Percentiles rank a stretch among this genome's conserved stretches.
These are phyloP conservation scores for Mohoua ochrocephala DNA, from an alignment of 2,113 vertebrate species.

Conservation along the genomic window DNA sequence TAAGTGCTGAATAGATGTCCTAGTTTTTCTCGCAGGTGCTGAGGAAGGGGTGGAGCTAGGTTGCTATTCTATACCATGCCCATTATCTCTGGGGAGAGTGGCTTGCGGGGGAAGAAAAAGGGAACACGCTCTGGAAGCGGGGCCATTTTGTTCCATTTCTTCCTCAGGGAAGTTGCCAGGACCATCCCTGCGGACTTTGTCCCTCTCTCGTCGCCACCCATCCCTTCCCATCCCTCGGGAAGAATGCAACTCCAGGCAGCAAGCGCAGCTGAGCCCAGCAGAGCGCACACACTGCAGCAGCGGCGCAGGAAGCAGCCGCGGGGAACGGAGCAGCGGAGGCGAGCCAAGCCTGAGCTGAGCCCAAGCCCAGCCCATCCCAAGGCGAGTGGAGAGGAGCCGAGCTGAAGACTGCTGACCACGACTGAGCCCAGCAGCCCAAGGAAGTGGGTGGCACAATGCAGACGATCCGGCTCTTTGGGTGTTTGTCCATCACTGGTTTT, in stretches of 20 bases:
- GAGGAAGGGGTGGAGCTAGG: fast-evolving
- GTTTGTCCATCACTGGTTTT: neutral
- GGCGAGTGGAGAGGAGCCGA: fast-evolving
- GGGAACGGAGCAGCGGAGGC: fast-evolving
- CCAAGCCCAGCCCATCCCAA: neutral
- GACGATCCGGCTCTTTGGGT: neutral
- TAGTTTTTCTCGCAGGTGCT: neutral
- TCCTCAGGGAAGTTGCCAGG: neutral
- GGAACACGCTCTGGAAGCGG: neutral
- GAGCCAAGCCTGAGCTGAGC: neutral
- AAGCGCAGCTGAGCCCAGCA: neutral
- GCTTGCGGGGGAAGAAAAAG: neutral
- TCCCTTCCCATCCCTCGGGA: neutral
- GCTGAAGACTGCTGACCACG: neutral
- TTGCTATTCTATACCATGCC: neutral
- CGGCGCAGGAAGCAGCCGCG: neutral
- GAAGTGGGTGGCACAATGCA: neutral
- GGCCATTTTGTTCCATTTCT: neutral
- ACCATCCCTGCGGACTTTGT: neutral
- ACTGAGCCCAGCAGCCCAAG: fast-evolving
- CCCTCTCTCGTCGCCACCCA: fast-evolving
- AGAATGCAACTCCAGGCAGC: neutral
- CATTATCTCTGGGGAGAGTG: neutral
- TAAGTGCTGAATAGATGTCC: neutral
- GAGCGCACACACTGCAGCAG: neutral